Conservation (phyloP, 1,140 invertebrate species). For the Drosophila suzukii region DNA sequence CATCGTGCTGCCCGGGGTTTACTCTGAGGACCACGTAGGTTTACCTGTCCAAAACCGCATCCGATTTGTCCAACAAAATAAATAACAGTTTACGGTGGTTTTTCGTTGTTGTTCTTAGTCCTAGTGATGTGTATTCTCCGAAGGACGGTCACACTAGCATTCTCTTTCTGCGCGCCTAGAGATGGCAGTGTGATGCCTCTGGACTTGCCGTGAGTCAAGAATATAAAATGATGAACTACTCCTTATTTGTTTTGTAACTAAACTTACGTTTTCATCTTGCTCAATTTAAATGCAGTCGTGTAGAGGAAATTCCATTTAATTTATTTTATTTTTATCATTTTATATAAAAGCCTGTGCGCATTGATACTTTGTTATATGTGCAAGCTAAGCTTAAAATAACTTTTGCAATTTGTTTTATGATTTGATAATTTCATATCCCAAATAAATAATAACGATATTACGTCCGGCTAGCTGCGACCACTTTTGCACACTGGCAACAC, state of each 20-base stretch:
- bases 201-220: too few species aligned
- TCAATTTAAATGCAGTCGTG: too few species aligned
- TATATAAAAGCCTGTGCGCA: too few species aligned
- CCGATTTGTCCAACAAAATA: slow-evolving; percentile 11
- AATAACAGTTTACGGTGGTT: slow-evolving; percentile 31
- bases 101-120: slow-evolving; percentile 42
- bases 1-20: neutral
- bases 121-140: slow-evolving; percentile 23
- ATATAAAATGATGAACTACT: too few species aligned
- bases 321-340: too few species aligned
- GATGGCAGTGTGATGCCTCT: neutral
- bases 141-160: slow-evolving; percentile 6
- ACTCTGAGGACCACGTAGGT: neutral
- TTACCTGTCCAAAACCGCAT: neutral
- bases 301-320: too few species aligned
- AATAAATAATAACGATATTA: neutral
- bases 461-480: neutral
- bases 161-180: neutral
- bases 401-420: too few species aligned
- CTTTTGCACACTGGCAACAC: slow-evolving; percentile 4
- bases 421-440: too few species aligned
- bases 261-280: too few species aligned
- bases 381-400: too few species aligned
- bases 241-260: too few species aligned
- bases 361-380: too few species aligned